Evolutionary conservation across 1,140 invertebrate genomes (phyloP).

Genomic region (Coelopa frigida): DNA sequence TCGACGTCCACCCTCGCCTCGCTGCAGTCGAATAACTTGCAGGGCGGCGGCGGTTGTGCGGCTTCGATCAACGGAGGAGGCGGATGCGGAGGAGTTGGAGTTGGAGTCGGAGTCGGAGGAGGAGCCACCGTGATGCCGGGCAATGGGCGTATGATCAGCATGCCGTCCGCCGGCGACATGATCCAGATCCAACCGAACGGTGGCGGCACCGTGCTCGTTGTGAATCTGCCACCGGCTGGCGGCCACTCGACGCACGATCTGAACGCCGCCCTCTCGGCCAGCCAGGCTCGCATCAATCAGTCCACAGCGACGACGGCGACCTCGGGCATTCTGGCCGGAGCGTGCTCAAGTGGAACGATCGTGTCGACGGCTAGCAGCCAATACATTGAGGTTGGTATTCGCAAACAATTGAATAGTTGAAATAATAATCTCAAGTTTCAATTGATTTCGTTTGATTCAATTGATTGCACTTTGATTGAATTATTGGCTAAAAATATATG

Average conservation of each 20-base stretch:
- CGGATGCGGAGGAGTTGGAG: too few species aligned
- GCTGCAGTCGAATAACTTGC: slow-evolving; percentile 10
- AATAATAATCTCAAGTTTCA: slow-evolving; percentile 1
- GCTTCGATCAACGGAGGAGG: slow-evolving; percentile 3
- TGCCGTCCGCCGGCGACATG: slow-evolving; percentile 48
- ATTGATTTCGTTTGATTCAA: neutral
- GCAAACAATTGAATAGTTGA: slow-evolving; percentile 1
- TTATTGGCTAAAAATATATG: neutral
- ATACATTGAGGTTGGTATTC: slow-evolving; percentile 52
- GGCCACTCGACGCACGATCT: slow-evolving; percentile 29
- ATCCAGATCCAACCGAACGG: slow-evolving; percentile 54
- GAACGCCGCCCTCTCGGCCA: slow-evolving; percentile 18
- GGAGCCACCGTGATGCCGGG: slow-evolving; percentile 15
- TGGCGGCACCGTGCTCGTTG: slow-evolving; percentile 68
- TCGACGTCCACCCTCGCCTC: slow-evolving; percentile 30
- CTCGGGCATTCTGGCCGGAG: slow-evolving; percentile 37
- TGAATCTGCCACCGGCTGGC: slow-evolving; percentile 65
- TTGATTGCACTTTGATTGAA: neutral
- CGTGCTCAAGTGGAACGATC: slow-evolving; percentile 44
- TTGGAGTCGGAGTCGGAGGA: neutral
- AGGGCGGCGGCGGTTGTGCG: neutral
- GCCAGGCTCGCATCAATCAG: slow-evolving; percentile 29
- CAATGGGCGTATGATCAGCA: slow-evolving; percentile 46
- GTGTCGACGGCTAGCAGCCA: slow-evolving; percentile 55
- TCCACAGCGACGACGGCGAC: slow-evolving; percentile 17